These are phyloP conservation scores for Nibea albiflora DNA, from an alignment of 2,113 vertebrate genomes.

Conservation along the genomic window DNA sequence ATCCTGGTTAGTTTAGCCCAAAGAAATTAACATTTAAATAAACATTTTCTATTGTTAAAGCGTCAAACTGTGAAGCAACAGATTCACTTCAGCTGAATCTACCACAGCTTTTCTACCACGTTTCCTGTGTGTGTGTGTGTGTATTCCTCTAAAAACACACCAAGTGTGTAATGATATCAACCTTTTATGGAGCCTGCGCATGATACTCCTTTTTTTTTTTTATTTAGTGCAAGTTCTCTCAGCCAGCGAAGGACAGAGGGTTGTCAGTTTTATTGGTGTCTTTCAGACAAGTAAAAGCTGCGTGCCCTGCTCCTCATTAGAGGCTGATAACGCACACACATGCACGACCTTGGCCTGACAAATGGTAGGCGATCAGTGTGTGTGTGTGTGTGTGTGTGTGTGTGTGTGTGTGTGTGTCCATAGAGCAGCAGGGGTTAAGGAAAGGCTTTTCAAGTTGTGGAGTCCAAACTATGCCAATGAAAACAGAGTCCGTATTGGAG, in stretches of 20 bases:
- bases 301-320: conserved; percentile 78
- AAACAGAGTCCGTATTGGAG: conserved; percentile 78
- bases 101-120: background rate
- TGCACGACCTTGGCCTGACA: conserved; percentile 75
- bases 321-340: conserved; percentile 67
- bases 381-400: conserved; percentile 39
- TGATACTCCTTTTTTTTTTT: conserved; percentile 34
- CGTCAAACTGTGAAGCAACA: background rate
- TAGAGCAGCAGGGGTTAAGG: conserved; percentile 73
- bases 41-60: background rate
- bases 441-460: conserved; percentile 80
- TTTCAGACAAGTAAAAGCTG: conserved; percentile 81
- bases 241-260: conserved; percentile 42
- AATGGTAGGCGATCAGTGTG: conserved; percentile 65
- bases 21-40: background rate
- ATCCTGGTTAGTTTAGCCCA: conserved; percentile 1
- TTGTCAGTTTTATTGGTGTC: conserved; percentile 79
- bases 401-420: conserved; percentile 37
- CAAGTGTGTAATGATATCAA: conserved; percentile 21
- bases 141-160: background rate
- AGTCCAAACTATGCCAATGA: conserved; percentile 81
- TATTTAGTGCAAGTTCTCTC: conserved; percentile 44
- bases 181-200: conserved; percentile 45
- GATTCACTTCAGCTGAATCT: background rate
- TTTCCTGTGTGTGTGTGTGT: background rate